phyloP scores from a whole-genome alignment of 2,888 invertebrate genomes.

The Drosophila maculinotata region DNA sequence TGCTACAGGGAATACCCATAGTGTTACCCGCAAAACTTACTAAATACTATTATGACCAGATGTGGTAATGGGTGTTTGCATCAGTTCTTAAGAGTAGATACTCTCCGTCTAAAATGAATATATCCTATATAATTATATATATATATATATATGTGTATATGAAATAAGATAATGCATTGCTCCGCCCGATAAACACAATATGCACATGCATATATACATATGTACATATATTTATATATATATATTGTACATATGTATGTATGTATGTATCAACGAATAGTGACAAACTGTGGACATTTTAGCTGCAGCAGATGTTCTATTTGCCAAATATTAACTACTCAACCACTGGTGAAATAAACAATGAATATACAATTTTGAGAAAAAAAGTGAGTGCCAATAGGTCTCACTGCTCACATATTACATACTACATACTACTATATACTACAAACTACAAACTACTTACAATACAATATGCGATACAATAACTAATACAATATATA shows the following conservation, averaged over 20 bases:
- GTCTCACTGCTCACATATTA: background rate
- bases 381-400: slow-evolving; percentile 4
- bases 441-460: background rate
- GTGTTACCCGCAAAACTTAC: background rate
- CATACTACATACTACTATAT: background rate
- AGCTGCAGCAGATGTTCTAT: slow-evolving; percentile 6
- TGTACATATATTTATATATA: background rate
- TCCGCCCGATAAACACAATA: slow-evolving; percentile 13
- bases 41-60: background rate
- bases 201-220: background rate
- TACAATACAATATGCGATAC: background rate
- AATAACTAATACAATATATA: no score
- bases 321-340: slow-evolving; percentile 13
- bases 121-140: slow-evolving; percentile 4
- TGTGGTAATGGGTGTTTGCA: background rate
- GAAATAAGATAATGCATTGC: slow-evolving; percentile 6
- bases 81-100: background rate
- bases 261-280: slow-evolving; percentile 36
- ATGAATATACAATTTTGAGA: slow-evolving; percentile 10
- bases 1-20: slow-evolving; percentile 10
- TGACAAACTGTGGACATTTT: slow-evolving; percentile 37
- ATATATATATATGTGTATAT: slow-evolving; percentile 5
- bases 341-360: slow-evolving; percentile 21
- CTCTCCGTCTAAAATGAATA: no score
- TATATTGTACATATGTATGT: background rate